phyloP scores from a whole-genome alignment of 1,140 invertebrate species.

The Halotydeus destructor region DNA sequence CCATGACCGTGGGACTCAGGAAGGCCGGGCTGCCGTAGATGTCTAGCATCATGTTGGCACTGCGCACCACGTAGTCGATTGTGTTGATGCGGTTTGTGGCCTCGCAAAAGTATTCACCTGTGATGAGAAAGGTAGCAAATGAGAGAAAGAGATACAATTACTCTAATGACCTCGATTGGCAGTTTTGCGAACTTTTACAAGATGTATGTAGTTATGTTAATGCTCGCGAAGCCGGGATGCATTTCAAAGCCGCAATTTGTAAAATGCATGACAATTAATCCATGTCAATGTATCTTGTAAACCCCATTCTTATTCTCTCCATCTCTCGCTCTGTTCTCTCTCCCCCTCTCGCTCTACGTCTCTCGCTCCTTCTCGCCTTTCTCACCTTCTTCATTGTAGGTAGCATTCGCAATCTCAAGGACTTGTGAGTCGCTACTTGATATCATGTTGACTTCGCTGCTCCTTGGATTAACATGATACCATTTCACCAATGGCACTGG shows the following conservation, averaged over 20 bases:
- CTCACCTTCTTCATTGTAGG: constrained; percentile 9
- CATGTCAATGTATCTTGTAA: no score
- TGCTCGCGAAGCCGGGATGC: no score
- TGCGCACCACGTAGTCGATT: constrained; percentile 13
- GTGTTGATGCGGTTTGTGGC: constrained; percentile 17
- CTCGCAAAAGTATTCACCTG: constrained; percentile 19
- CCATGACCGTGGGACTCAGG: neutral
- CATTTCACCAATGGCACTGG: constrained; percentile 8
- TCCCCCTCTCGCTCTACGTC: no score
- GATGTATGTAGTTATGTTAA: no score
- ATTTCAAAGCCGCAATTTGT: no score
- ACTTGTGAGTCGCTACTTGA: neutral
- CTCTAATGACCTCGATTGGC: neutral
- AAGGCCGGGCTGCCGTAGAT: constrained; percentile 15
- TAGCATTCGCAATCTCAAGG: neutral
- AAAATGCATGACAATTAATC: no score
- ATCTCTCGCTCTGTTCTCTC: no score
- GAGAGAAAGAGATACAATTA: neutral
- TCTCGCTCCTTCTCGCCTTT: no score
- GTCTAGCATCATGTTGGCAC: constrained; percentile 15
- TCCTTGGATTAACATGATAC: constrained; percentile 8
- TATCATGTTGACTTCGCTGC: neutral
- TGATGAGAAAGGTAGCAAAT: neutral
- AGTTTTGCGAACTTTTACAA: no score
- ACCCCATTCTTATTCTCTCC: no score